These are phyloP conservation scores for Hanleya hanleyi DNA, from an alignment of 2,888 invertebrate species.

Conservation along the genomic window DNA sequence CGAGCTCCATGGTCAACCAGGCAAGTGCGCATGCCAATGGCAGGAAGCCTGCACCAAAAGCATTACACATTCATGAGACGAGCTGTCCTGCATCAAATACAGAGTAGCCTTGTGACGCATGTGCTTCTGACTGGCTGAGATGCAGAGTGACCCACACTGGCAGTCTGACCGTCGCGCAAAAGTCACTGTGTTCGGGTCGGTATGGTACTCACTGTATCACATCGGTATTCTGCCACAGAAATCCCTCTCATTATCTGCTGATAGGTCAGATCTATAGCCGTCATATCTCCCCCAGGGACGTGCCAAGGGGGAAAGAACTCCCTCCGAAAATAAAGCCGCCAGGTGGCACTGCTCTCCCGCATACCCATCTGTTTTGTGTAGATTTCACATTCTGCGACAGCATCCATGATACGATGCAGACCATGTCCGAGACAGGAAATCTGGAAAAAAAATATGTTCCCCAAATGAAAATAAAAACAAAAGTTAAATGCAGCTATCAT, in stretches of 20 bases:
- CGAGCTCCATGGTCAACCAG: too few relatives aligned
- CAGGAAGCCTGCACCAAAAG: too few relatives aligned
- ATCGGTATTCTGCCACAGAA: slow-evolving; percentile 58
- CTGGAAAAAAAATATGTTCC: slow-evolving; percentile 31
- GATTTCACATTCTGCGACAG: slow-evolving; percentile 64
- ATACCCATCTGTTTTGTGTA: slow-evolving; percentile 58
- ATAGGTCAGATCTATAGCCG: slow-evolving; percentile 55
- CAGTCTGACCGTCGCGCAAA: too few relatives aligned
- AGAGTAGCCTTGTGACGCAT: too few relatives aligned
- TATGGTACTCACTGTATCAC: slow-evolving; percentile 34
- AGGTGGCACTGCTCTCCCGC: slow-evolving; percentile 58
- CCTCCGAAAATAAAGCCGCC: slow-evolving; percentile 62
- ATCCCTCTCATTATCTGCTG: slow-evolving; percentile 63
- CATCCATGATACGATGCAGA: slow-evolving; percentile 60
- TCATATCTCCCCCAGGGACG: slow-evolving; percentile 39
- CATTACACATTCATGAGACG: too few relatives aligned
- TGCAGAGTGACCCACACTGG: too few relatives aligned
- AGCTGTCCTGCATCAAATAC: too few relatives aligned
- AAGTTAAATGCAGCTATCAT: too few relatives aligned
- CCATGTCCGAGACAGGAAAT: slow-evolving; percentile 65
- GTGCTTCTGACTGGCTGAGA: too few relatives aligned
- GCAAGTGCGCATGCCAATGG: too few relatives aligned
- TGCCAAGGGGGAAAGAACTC: slow-evolving; percentile 65
- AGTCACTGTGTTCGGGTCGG: background rate
- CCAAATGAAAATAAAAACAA: too few relatives aligned